phyloP scores from a whole-genome alignment of 2,888 invertebrate genomes.

The Acleris literana region DNA sequence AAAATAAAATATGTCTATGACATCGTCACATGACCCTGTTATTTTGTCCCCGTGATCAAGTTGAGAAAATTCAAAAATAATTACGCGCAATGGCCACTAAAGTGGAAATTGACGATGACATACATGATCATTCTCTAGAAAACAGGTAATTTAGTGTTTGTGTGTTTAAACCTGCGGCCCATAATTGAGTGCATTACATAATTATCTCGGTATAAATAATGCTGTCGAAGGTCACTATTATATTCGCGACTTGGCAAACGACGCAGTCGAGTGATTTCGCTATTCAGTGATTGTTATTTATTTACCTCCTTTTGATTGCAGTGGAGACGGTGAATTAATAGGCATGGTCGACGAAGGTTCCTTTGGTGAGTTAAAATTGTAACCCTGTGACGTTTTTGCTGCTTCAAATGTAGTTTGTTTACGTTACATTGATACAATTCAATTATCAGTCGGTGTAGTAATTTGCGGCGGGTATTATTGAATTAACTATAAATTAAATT shows the following conservation, averaged over 20 bases:
- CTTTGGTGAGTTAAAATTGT: conserved; percentile 61
- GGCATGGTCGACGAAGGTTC: conserved; percentile 75
- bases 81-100: conserved; percentile 76
- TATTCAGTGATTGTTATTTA: conserved; percentile 48
- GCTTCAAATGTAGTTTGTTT: conserved; percentile 40
- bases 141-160: conserved; percentile 79
- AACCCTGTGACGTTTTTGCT: conserved; percentile 15
- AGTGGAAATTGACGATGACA: conserved; percentile 84
- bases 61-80: conserved; percentile 86
- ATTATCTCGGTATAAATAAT: conserved; percentile 54
- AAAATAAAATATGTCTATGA: conserved; percentile 57
- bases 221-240: conserved; percentile 73
- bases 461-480: conserved; percentile 44
- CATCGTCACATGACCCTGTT: conserved; percentile 87
- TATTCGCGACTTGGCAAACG: conserved; percentile 72
- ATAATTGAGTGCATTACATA: conserved; percentile 62
- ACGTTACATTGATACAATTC: conserved; percentile 47
- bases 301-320: conserved; percentile 60
- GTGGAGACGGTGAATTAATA: conserved; percentile 76
- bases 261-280: conserved; percentile 46
- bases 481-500: conserved; percentile 65
- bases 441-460: conserved; percentile 46
- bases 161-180: conserved; percentile 38
- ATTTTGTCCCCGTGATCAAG: conserved; percentile 89
- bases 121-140: conserved; percentile 84